phyloP scores from a whole-genome alignment of 2,113 vertebrate genomes.

The Agapornis roseicollis region DNA sequence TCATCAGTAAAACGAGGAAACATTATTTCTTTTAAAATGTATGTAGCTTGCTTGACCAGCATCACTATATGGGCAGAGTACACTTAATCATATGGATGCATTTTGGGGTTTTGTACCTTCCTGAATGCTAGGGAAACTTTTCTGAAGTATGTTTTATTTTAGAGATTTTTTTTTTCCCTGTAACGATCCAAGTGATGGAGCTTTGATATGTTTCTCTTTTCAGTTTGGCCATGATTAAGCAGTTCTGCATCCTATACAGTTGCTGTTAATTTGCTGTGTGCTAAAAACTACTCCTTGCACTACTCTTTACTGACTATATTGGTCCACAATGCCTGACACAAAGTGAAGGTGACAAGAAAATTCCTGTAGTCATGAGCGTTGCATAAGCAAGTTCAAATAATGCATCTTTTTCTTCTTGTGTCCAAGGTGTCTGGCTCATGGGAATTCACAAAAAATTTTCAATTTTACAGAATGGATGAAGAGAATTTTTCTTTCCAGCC shows the following conservation, averaged over 20 bases:
- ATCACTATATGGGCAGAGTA: not conserved
- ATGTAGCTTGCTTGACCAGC: not conserved
- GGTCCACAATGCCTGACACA: not conserved
- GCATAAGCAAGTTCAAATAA: not conserved
- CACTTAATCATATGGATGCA: not conserved
- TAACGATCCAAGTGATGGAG: not conserved
- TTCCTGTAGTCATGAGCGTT: not conserved
- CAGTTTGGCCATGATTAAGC: not conserved
- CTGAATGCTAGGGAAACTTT: not conserved
- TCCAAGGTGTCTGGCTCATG: not conserved
- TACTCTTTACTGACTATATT: not conserved
- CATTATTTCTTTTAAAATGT: not conserved
- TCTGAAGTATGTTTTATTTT: not conserved
- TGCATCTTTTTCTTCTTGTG: not conserved
- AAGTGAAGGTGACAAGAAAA: not conserved
- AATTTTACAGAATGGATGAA: not conserved
- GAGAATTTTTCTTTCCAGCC: not conserved
- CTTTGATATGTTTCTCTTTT: not conserved
- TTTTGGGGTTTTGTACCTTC: not conserved
- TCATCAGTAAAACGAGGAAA: not conserved
- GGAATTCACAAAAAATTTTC: not conserved
- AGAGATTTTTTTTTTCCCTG: not conserved
- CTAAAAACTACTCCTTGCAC: not conserved
- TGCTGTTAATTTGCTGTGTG: not conserved
- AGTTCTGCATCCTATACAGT: not conserved